Evolutionary conservation across 2,113 vertebrate genomes (phyloP).

Genomic region (Ahaetulla prasina): DNA sequence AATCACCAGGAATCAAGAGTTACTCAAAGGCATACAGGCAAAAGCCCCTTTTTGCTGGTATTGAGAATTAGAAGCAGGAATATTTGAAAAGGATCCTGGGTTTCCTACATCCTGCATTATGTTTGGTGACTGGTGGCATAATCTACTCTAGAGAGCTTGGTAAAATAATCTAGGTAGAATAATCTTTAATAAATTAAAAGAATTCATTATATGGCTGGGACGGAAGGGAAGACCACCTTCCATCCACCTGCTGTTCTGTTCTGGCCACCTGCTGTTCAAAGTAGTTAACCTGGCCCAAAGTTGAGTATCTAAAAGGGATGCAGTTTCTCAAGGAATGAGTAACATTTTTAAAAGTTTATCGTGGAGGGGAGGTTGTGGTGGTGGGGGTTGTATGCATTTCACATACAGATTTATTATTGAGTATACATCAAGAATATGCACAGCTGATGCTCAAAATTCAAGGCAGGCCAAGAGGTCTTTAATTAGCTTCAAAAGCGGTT

Average conservation of each 20-base stretch:
- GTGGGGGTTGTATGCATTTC: neutral
- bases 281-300: neutral
- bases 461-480: neutral
- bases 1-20: neutral
- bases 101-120: neutral
- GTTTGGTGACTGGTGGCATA: neutral
- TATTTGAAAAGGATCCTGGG: neutral
- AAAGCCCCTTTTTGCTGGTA: neutral
- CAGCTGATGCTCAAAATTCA: neutral
- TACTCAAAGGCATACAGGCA: neutral
- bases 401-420: neutral
- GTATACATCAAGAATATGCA: neutral
- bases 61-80: neutral
- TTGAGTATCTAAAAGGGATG: neutral
- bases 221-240: neutral
- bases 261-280: neutral
- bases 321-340: neutral
- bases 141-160: neutral
- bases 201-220: neutral
- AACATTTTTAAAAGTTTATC: neutral
- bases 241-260: too few relatives aligned
- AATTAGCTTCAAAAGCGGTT: neutral
- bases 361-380: neutral
- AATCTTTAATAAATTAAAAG: neutral
- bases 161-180: neutral